Evolutionary conservation across 2,113 vertebrate genomes (phyloP).

Genomic region (Chascanopsetta lugubris): DNA sequence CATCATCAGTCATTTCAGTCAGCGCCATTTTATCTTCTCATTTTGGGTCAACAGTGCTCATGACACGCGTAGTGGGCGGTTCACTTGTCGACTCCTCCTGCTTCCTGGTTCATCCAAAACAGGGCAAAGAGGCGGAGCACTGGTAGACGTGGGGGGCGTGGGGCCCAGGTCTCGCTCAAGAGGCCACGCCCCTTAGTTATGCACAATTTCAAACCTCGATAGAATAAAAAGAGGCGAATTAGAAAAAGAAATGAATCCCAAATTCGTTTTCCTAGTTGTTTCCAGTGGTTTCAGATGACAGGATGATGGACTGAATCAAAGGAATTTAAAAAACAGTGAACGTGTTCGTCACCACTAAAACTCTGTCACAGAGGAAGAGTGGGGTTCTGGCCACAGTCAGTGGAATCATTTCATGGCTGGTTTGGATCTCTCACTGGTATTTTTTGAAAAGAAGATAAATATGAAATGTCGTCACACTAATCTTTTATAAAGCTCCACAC

Average conservation of each 20-base stretch:
- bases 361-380: neutral
- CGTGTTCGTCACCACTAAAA: neutral
- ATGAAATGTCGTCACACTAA: neutral
- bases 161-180: no score
- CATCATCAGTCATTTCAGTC: neutral
- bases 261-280: neutral
- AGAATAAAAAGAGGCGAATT: conserved; percentile 1
- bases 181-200: no score
- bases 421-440: neutral
- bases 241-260: no score
- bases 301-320: neutral
- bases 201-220: no score
- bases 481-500: neutral
- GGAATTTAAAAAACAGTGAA: neutral
- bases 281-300: neutral
- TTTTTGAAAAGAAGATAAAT: neutral
- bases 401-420: neutral
- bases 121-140: no score
- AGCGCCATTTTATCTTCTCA: neutral
- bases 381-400: neutral
- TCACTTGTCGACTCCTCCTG: no score
- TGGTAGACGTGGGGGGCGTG: no score
- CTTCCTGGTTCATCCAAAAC: no score
- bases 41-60: neutral
- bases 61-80: no score